Evolutionary conservation across 2,888 invertebrate genomes (phyloP), one percentile per base, ranked within the genome.

Genomic region (Ophioninae sp.): DNA sequence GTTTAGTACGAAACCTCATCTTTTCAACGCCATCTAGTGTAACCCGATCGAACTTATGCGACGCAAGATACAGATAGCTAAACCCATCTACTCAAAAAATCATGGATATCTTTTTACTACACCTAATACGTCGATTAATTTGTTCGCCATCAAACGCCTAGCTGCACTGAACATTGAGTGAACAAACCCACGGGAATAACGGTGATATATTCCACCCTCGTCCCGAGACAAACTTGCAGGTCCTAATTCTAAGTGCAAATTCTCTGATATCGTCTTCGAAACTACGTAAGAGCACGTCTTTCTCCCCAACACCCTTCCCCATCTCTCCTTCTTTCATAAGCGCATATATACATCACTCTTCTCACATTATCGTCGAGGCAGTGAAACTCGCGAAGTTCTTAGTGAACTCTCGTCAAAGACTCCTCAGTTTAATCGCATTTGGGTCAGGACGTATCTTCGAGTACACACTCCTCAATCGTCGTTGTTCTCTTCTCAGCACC

Each of bases 341-440:
- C 59, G 20, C 23, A 37, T 30, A 57, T 68, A 69, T 39, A 68
- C 21, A 72, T 20, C 8, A 70, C 59, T n/a, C 57, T 74, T 70
- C 39, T 61, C 73, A 86, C 76, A 86, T 88, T 89, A 88, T 89
- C 84, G 86, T 86, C 84, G 83, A 61, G 62, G 83, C 86, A 87
- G 85, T 86, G 84, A 85, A 86, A 59, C 73, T 68, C 61, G 13
- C 50, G 86, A 72, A 83, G 82, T 84, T 87, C 85, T 86, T 87
- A 76, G 85, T 77, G 64, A 88, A 89, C 86, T 89, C 87, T 86
- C 85, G 81, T 70, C 79, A 85, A 87, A 86, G 89, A 89, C 86
- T 89, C 89, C 87, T 86, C 86, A 70, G 82, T 79, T 81, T 84
- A 81, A 84, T 84, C 78, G 78, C 67, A 81, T 84, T 78, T 77